Conservation (phyloP, 2,888 invertebrate species). For the Hyppa rectilinea region DNA sequence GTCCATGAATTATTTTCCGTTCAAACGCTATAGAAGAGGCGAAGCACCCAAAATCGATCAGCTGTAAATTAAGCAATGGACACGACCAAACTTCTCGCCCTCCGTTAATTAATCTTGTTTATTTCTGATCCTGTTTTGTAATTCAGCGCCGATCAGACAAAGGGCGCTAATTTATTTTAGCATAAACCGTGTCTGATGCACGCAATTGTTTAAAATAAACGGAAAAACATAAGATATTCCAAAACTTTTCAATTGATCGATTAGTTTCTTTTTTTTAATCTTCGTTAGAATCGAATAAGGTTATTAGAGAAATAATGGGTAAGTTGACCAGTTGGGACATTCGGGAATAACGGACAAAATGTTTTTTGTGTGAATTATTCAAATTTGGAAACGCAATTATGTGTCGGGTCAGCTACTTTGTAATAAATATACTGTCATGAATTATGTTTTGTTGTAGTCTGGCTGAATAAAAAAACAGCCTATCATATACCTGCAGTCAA, state of each 20-base stretch:
- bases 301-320: too few relatives aligned
- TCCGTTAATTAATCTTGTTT: slow-evolving; percentile 67
- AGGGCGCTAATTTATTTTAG: slow-evolving; percentile 57
- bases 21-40: slow-evolving; percentile 26
- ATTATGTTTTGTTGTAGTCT: not conserved
- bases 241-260: not conserved
- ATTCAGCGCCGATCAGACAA: slow-evolving; percentile 58
- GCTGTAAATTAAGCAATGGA: slow-evolving; percentile 51
- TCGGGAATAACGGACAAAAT: not conserved
- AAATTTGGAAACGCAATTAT: not conserved
- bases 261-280: too few relatives aligned
- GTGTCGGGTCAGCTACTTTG: not conserved
- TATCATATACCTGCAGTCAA: not conserved
- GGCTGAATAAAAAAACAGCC: not conserved
- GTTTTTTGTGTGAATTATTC: not conserved
- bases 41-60: slow-evolving; percentile 49
- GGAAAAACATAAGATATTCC: slow-evolving; percentile 2
- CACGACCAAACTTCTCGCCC: slow-evolving; percentile 51
- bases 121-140: slow-evolving; percentile 62
- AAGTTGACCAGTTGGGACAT: too few relatives aligned
- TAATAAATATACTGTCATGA: not conserved
- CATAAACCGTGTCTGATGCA: slow-evolving; percentile 39
- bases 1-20: slow-evolving; percentile 16
- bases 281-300: too few relatives aligned
- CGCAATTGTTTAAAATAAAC: slow-evolving; percentile 12